Evolutionary conservation across 2,113 vertebrate species (phyloP).

Genomic region (Ursus arctos): DNA sequence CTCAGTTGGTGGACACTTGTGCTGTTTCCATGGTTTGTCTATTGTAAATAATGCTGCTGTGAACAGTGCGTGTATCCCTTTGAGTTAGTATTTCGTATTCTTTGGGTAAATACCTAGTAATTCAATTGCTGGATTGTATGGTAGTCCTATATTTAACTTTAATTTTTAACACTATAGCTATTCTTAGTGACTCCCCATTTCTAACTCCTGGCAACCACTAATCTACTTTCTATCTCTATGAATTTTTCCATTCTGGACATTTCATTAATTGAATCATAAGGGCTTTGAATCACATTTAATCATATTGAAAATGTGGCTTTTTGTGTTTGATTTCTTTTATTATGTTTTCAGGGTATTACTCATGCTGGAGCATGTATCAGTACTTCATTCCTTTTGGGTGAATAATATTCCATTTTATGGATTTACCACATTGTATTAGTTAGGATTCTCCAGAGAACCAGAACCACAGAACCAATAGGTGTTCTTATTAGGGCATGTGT

Average conservation of each 20-base stretch:
- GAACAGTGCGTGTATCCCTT: neutral
- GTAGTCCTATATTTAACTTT: neutral
- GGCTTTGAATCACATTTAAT: neutral
- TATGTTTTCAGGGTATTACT: neutral
- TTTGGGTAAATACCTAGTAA: neutral
- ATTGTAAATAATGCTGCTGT: neutral
- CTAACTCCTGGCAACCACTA: neutral
- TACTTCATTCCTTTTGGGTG: neutral
- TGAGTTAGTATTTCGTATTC: neutral
- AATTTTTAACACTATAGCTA: neutral
- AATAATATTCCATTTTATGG: neutral
- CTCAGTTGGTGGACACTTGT: neutral
- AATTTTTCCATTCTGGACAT: neutral
- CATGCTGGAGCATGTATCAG: neutral
- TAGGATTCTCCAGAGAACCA: neutral
- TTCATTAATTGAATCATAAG: slow-evolving; percentile 21
- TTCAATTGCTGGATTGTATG: neutral
- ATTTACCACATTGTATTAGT: neutral
- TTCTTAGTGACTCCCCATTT: neutral
- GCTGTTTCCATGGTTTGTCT: neutral
- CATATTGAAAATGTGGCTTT: neutral
- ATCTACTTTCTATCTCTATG: neutral
- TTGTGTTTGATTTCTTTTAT: neutral
- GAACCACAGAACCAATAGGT: neutral
- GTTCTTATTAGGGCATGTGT: neutral